Evolutionary conservation across 2,797 vertebrate genomes (phyloP), one percentile per base, ranked within the genome.

Genomic region (Dromococcyx pavoninus): DNA sequence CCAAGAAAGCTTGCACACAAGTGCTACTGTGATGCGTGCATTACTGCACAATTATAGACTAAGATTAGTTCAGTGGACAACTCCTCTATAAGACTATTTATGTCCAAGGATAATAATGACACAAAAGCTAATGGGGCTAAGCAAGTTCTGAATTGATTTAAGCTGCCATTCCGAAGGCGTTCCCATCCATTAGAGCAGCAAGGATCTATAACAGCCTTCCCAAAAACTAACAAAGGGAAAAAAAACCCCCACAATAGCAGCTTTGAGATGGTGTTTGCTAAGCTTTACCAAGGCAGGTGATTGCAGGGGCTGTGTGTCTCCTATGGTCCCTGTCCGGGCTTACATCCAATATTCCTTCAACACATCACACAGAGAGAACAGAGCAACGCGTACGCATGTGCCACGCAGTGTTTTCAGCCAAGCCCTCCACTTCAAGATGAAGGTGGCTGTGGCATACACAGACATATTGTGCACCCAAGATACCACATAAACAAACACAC

Each of bases 321-420:
- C 1, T 2, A 16, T 85, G 92, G 87, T 76, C 89, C 81, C 91
- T 6, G 5, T 62, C 89, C 16, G 12, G 94, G 96, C 93, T 92
- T 32, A 12, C 51, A 90, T 78, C 94, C 94, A 96, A 94, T 28
- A 88, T 93, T 8, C 95, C 85, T 91, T 94, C 96, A 93, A 72
- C 95, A 33, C 87, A 33, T 93, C 85, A 10, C 71, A 14, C 0
- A 15, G 86, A 35, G 86, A 72, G 93, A 89, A 28, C 28, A 24
- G 85, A 95, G 93, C 94, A 92, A n/a, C 11, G 23, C 13, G 3
- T 60, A 64, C 83, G 44, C 84, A 61, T 60, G 94, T 66, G 71
- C 73, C 94, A 92, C 81, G 51, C 53, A 27, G n/a, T 62, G 88
- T 2, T 84, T 60, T 17, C 94, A 92, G 86, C 88, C 95, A 33